These are phyloP conservation scores for Emberiza fucata DNA, from an alignment of 2,113 vertebrate genomes.

Conservation along the genomic window DNA sequence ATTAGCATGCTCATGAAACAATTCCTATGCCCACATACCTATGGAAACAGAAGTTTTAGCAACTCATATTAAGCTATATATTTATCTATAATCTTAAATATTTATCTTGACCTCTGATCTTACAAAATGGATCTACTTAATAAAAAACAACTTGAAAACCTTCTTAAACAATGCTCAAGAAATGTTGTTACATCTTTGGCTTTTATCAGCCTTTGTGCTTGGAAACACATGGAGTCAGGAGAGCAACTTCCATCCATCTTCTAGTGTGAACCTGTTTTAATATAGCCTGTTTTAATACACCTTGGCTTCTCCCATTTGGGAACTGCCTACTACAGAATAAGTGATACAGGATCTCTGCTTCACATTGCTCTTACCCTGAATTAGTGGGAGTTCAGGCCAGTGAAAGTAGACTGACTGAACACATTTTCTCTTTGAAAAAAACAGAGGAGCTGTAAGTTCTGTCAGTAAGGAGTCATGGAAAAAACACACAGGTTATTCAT, in stretches of 20 bases:
- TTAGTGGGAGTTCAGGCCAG: not conserved
- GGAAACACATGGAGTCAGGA: not conserved
- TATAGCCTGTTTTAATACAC: no score
- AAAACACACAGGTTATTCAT: not conserved
- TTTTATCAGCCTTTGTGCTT: not conserved
- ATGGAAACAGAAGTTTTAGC: not conserved
- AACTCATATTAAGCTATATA: not conserved
- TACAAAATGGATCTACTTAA: not conserved
- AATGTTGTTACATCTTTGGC: not conserved
- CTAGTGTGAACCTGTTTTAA: not conserved
- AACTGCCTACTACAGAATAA: not conserved
- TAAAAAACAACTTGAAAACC: not conserved
- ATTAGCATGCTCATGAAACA: not conserved
- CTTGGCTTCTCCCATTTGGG: not conserved
- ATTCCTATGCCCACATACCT: not conserved
- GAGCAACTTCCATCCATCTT: not conserved
- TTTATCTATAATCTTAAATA: not conserved
- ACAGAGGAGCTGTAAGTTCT: not conserved
- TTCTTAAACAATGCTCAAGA: not conserved
- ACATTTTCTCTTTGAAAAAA: not conserved
- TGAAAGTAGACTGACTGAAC: not conserved
- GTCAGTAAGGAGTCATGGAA: not conserved
- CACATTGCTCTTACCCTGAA: not conserved
- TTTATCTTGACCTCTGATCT: not conserved
- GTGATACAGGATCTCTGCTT: not conserved